Base-by-base conservation (phyloP, 2,888 invertebrate genomes). In the Portevinia maculata region DNA sequence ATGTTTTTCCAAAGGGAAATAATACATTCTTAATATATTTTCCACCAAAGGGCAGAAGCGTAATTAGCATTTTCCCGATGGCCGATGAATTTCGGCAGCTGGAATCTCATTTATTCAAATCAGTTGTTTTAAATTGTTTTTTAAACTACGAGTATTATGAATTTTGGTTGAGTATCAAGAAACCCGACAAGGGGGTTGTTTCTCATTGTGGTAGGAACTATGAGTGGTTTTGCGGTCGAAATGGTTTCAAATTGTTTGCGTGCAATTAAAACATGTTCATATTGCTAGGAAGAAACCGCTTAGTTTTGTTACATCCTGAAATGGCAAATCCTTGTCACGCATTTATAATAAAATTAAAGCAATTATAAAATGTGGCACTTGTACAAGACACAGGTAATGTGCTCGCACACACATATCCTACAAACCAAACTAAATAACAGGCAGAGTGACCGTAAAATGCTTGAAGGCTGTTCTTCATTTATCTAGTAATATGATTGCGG, bases 41-140 rank as follows among this genome's bases (percentile, higher is more conserved):
- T 57, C 19, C 24, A 21, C n/a, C 1, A 32, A 19, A 24, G 0
- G 37, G 19, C 19, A 4, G 41, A n/a, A 28, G 39, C 8, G 5
- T 39, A 53, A 76, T 76, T 70, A 62, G 62, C 69, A 70, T 76
- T 55, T 76, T 46, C 57, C 50, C 57, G 19, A 57, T 52, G 55
- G 57, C 55, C 57, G 30, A 70, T 57, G 57, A 71, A 70, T 64
- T 57, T 59, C 30, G 44, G 15, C 75, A 75, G 67, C 67, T 75
- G 75, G 44, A 28, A 44, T 67, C 37, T 17, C n/a, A 46, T 48
- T 62, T 71, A 71, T 70, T 70, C 62, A 48, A 62, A 64, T 76
- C 39, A 48, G 30, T 53, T 67, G 19, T 15, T 59, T 41, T 11
- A 41, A 53, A 30, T 17, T 34, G 28, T 8, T 30, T 15, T 11